phyloP scores from a whole-genome alignment of 2,888 invertebrate genomes.

The Germaria angustata region DNA sequence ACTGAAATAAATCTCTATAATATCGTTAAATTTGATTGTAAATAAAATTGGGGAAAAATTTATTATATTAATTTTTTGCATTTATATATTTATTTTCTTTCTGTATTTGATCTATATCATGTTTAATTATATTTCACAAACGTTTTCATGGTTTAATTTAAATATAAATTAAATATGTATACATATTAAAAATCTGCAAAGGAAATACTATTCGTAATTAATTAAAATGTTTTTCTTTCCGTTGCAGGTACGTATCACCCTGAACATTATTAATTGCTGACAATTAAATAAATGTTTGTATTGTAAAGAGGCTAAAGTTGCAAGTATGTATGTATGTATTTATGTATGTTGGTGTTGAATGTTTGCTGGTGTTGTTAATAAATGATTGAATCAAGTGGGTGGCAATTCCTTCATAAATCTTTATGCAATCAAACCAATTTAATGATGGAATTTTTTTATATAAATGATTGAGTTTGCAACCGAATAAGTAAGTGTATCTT shows the following conservation, averaged over 20 bases:
- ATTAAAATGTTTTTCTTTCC: not conserved
- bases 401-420: slow-evolving; percentile 27
- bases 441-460: slow-evolving; percentile 33
- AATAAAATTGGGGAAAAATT: not conserved
- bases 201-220: slow-evolving; percentile 1
- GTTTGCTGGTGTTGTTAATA: not conserved
- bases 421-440: slow-evolving; percentile 11
- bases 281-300: slow-evolving; percentile 47
- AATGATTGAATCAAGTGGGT: not conserved
- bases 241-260: slow-evolving; percentile 59
- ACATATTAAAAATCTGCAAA: not conserved
- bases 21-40: not conserved
- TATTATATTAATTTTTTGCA: slow-evolving; percentile 9
- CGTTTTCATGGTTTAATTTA: slow-evolving; percentile 11
- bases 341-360: not conserved
- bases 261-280: slow-evolving; percentile 31
- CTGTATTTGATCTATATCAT: slow-evolving; percentile 15
- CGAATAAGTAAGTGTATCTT: not conserved
- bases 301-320: not conserved
- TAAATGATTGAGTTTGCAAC: slow-evolving; percentile 7
- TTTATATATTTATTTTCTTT: not conserved
- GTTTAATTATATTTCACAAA: slow-evolving; percentile 1
- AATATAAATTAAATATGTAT: slow-evolving; percentile 6
- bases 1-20: slow-evolving; percentile 22
- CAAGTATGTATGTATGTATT: not conserved